Conservation (phyloP, 2,888 invertebrate genomes). For the Ectemnius continuus region DNA sequence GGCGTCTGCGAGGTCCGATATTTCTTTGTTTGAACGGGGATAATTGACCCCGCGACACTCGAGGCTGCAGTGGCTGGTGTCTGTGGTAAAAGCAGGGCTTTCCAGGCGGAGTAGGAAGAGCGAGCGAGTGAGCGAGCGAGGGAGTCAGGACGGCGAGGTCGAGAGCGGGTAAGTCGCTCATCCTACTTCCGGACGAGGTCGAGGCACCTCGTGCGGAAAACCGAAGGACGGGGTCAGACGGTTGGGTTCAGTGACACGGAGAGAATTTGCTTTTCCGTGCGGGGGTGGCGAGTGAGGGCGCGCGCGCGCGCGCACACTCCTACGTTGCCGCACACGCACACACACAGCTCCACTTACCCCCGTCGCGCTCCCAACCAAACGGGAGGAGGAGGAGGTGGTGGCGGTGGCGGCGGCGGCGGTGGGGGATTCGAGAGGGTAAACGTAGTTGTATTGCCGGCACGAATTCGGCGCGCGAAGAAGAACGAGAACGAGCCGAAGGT, state of each 20-base stretch:
- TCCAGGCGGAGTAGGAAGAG: not conserved
- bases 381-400: conserved; percentile 15
- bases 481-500: conserved; percentile 39
- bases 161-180: conserved; percentile 38
- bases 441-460: conserved; percentile 52
- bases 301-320: too few species aligned
- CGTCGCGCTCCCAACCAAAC: too few species aligned
- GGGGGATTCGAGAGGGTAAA: conserved; percentile 44
- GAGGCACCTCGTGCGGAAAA: conserved; percentile 73
- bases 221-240: conserved; percentile 75
- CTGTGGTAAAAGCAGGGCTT: too few species aligned
- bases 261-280: conserved; percentile 71
- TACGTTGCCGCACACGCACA: too few species aligned
- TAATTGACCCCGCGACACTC: not conserved
- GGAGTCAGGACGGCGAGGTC: conserved; percentile 10
- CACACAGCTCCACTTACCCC: too few species aligned
- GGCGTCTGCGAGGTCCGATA: too few species aligned
- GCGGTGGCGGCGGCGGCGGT: too few species aligned
- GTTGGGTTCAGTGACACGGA: conserved; percentile 74
- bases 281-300: conserved; percentile 2
- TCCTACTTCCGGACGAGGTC: conserved; percentile 70
- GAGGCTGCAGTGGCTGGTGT: not conserved
- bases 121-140: not conserved
- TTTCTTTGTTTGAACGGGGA: not conserved
- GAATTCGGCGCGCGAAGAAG: conserved; percentile 55